A percentile compares a stretch with the other conserved stretches of the same genome.
These are phyloP conservation scores for Dryobates pubescens DNA, from an alignment of 2,797 vertebrate genomes.

Conservation along the genomic window DNA sequence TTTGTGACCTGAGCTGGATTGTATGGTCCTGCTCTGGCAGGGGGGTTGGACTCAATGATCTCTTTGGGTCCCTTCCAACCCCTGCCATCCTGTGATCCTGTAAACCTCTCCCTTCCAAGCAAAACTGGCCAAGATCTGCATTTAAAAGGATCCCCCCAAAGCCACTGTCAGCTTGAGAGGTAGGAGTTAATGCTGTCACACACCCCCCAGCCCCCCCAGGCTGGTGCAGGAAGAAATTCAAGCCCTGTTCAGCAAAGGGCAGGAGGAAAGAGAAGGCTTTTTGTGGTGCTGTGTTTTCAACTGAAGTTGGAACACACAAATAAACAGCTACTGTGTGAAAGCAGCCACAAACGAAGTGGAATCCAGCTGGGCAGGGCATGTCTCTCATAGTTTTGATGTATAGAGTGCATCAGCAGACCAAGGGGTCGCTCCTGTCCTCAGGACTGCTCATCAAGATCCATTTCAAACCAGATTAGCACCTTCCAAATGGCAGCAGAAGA, in stretches of 20 bases:
- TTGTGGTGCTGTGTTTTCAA: background rate
- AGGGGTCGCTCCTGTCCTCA: background rate
- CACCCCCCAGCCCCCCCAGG: background rate
- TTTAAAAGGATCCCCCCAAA: background rate
- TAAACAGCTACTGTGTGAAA: background rate
- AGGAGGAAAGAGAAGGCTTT: background rate
- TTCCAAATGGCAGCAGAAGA: background rate
- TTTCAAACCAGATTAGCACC: background rate
- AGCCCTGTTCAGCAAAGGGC: background rate
- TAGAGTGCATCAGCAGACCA: background rate
- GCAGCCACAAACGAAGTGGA: rapidly evolving
- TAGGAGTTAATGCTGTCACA: background rate
- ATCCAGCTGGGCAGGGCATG: background rate
- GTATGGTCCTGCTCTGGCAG: too few relatives aligned
- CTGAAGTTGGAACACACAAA: background rate
- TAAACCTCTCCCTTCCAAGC: background rate
- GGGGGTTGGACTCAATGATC: too few relatives aligned
- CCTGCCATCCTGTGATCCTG: too few relatives aligned
- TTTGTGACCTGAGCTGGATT: too few relatives aligned
- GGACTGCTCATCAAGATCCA: background rate
- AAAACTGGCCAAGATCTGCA: background rate
- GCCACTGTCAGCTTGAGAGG: rapidly evolving
- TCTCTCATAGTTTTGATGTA: background rate
- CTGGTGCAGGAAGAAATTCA: background rate
- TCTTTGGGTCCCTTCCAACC: too few relatives aligned